phyloP scores from a whole-genome alignment of 1,140 invertebrate genomes.

The Phortica variegata region DNA sequence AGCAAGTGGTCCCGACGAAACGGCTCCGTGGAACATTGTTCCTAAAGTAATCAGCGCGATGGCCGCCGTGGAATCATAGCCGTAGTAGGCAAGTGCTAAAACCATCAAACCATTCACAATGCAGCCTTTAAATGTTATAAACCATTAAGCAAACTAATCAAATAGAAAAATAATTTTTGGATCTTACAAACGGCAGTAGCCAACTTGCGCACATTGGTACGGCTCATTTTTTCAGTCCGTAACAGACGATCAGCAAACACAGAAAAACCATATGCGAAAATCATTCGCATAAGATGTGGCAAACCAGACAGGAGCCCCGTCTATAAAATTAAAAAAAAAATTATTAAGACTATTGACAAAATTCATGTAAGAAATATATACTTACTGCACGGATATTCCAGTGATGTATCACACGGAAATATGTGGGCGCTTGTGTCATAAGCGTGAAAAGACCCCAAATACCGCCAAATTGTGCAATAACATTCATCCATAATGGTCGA shows the following conservation, averaged over 20 bases:
- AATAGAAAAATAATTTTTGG: neutral
- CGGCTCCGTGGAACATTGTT: slow-evolving; percentile 65
- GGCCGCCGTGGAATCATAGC: slow-evolving; percentile 64
- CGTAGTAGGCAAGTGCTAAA: slow-evolving; percentile 63
- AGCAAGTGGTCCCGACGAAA: slow-evolving; percentile 66
- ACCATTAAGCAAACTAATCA: too few species aligned
- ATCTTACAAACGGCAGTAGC: slow-evolving; percentile 63
- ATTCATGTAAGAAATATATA: slow-evolving; percentile 2
- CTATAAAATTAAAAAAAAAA: slow-evolving; percentile 51
- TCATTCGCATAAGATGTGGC: slow-evolving; percentile 67
- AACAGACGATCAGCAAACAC: slow-evolving; percentile 65
- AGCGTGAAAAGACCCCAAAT: slow-evolving; percentile 86
- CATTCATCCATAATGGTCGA: slow-evolving; percentile 74
- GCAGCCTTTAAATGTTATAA: slow-evolving; percentile 42
- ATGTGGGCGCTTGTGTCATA: slow-evolving; percentile 81
- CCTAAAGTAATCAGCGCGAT: slow-evolving; percentile 65
- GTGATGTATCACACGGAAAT: slow-evolving; percentile 80
- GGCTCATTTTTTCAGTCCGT: slow-evolving; percentile 60
- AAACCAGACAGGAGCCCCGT: slow-evolving; percentile 67
- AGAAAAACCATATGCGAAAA: slow-evolving; percentile 64
- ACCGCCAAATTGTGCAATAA: slow-evolving; percentile 74
- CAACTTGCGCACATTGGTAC: slow-evolving; percentile 67
- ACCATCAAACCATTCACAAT: slow-evolving; percentile 63
- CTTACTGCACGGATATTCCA: slow-evolving; percentile 76
- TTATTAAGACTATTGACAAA: neutral